Conservation (phyloP, 1,140 invertebrate genomes). For the Globodera rostochiensis region DNA sequence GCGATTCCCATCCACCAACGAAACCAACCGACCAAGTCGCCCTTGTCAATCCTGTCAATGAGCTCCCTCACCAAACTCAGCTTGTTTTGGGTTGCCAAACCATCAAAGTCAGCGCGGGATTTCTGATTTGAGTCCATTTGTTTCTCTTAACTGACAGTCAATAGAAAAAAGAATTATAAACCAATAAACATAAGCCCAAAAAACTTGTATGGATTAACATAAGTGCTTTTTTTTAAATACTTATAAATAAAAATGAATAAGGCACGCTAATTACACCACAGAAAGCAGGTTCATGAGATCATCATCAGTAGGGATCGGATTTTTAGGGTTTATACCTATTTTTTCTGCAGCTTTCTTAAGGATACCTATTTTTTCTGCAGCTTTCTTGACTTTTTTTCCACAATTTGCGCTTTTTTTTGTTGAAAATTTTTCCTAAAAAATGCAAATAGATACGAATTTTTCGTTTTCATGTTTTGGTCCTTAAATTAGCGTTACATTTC, state of each 20-base stretch:
- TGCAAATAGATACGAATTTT: no score
- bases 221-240: no score
- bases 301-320: no score
- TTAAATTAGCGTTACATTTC: no score
- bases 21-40: background rate
- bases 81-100: background rate
- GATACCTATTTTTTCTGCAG: no score
- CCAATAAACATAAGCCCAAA: conserved; percentile 13
- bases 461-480: no score
- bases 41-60: conserved; percentile 10
- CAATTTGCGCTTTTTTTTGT: no score
- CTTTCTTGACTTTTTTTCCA: no score
- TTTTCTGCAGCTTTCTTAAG: no score
- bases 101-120: background rate
- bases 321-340: no score
- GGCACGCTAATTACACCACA: background rate
- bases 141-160: background rate
- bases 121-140: background rate
- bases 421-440: no score
- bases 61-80: background rate
- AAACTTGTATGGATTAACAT: background rate
- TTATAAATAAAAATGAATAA: background rate
- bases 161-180: background rate
- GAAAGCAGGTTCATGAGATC: background rate
- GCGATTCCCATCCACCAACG: no score